A percentile compares a stretch with the other conserved stretches of the same genome.
Conservation (phyloP, 2,888 invertebrate species). For the Geophilus truncorum region DNA sequence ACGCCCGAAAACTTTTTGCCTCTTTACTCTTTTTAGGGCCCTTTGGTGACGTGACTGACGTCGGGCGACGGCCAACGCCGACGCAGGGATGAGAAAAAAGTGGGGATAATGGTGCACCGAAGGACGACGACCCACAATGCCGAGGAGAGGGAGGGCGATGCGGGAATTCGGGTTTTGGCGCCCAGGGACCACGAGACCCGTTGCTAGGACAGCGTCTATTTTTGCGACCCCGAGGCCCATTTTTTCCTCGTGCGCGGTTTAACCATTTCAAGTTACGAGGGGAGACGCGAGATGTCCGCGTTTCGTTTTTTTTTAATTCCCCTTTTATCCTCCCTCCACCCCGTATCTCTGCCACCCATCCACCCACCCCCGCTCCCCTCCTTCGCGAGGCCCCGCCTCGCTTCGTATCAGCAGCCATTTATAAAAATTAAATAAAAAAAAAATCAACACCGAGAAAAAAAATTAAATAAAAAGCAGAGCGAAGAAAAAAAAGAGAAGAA, state of each 20-base stretch:
- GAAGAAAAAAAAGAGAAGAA: neutral
- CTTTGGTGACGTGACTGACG: neutral
- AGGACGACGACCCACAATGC: conserved; percentile 25
- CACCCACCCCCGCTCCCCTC: neutral
- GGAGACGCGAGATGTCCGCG: conserved; percentile 16
- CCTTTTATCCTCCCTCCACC: neutral
- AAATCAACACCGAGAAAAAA: neutral
- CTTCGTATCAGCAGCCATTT: conserved; percentile 15
- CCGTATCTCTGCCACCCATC: neutral
- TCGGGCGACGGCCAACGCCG: neutral
- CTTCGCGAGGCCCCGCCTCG: neutral
- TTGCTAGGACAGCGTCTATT: conserved; percentile 30
- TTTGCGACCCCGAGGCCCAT: conserved; percentile 31
- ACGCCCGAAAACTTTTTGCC: neutral
- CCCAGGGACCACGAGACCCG: conserved; percentile 27
- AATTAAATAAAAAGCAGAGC: conserved; percentile 8
- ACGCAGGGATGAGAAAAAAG: conserved; percentile 14
- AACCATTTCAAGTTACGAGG: conserved; percentile 25
- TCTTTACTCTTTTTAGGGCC: neutral
- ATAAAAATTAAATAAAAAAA: conserved; percentile 27
- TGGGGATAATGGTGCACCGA: neutral
- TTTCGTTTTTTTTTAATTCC: neutral
- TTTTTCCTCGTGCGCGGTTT: conserved; percentile 28
- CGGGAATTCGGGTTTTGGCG: conserved; percentile 25
- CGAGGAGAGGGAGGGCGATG: conserved; percentile 18